phyloP scores from a whole-genome alignment of 1,140 invertebrate species.

The Mya arenaria region DNA sequence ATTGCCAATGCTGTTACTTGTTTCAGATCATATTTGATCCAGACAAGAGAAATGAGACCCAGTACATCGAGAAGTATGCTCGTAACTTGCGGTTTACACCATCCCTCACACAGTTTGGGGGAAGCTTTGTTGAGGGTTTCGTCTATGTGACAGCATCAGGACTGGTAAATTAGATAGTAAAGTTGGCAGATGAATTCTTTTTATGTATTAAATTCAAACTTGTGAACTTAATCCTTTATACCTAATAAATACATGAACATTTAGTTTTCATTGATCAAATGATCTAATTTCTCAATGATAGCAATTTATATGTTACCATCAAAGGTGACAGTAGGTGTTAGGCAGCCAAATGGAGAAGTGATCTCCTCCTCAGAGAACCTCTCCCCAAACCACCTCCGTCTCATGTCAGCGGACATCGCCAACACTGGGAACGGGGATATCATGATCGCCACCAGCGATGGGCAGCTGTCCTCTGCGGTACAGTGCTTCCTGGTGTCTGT shows the following conservation, averaged over 20 bases:
- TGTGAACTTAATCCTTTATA: too few species aligned
- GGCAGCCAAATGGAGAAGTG: slow-evolving; percentile 59
- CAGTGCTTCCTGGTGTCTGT: slow-evolving; percentile 88
- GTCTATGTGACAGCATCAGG: slow-evolving; percentile 92
- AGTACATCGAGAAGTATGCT: slow-evolving; percentile 93
- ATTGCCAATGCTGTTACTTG: slow-evolving; percentile 21
- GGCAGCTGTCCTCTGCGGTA: slow-evolving; percentile 86
- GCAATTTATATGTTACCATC: too few species aligned
- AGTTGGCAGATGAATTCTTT: too few species aligned
- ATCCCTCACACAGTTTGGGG: slow-evolving; percentile 92
- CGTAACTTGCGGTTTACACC: slow-evolving; percentile 87
- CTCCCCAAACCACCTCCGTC: slow-evolving; percentile 87
- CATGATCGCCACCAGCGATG: slow-evolving; percentile 88
- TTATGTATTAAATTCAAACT: too few species aligned
- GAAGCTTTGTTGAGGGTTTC: slow-evolving; percentile 90
- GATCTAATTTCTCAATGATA: too few species aligned
- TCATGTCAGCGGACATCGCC: slow-evolving; percentile 87
- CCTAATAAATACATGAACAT: too few species aligned
- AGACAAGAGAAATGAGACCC: slow-evolving; percentile 80
- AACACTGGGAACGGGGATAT: slow-evolving; percentile 86
- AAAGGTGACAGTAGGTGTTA: slow-evolving; percentile 69
- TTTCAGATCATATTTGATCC: slow-evolving; percentile 75
- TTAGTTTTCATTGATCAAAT: too few species aligned
- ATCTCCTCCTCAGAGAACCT: slow-evolving; percentile 84
- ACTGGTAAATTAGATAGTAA: slow-evolving; percentile 86